Evolutionary conservation across 2,113 vertebrate species (phyloP).

Genomic region (Aviceda subcristata): DNA sequence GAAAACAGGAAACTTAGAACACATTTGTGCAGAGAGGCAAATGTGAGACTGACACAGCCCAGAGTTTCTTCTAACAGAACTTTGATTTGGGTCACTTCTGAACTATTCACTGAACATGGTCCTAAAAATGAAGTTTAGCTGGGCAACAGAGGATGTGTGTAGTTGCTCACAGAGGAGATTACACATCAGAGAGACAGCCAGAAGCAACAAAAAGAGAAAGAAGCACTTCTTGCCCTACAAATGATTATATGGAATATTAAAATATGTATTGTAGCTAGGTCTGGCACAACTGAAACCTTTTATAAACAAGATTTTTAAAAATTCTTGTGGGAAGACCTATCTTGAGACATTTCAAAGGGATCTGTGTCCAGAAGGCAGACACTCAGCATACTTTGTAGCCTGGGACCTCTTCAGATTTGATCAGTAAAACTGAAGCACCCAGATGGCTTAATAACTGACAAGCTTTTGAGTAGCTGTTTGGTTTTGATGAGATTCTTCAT

Average conservation of each 20-base stretch:
- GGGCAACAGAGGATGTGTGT: not conserved
- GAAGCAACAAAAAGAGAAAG: not conserved
- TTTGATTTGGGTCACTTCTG: not conserved
- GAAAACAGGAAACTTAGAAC: not conserved
- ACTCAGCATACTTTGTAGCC: not conserved
- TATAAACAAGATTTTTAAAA: not conserved
- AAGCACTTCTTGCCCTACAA: not conserved
- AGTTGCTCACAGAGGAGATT: not conserved
- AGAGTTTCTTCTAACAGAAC: not conserved
- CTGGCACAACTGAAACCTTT: not conserved
- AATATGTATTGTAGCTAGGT: not conserved
- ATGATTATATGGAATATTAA: not conserved
- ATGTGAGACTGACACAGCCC: not conserved
- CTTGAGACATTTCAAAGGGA: not conserved
- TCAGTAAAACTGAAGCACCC: not conserved
- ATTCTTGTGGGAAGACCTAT: not conserved
- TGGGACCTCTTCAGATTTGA: not conserved
- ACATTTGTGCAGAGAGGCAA: not conserved
- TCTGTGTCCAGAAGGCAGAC: not conserved
- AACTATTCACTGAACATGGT: not conserved
- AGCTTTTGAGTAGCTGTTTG: not conserved
- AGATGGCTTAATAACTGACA: not conserved
- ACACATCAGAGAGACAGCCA: not conserved
- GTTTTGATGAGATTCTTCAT: not conserved
- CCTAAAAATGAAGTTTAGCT: not conserved